Percentiles rank a stretch among this genome's conserved stretches.
These are phyloP conservation scores for Solenopsis invicta DNA, from an alignment of 1,140 invertebrate genomes.

Conservation along the genomic window DNA sequence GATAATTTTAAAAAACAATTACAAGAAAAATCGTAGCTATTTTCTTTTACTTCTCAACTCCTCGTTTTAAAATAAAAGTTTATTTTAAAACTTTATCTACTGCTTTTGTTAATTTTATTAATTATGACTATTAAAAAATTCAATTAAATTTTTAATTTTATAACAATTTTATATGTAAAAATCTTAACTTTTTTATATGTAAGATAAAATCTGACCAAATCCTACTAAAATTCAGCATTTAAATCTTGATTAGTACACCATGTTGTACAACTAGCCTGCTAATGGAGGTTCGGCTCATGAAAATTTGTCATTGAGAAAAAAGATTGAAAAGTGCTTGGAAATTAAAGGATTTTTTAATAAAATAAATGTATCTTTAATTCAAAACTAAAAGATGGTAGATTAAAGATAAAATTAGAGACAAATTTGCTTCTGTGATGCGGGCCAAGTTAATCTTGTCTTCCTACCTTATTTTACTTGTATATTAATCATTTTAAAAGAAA, in stretches of 20 bases:
- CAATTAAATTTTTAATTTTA: not conserved
- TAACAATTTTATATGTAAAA: not conserved
- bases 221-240: not conserved
- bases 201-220: not conserved
- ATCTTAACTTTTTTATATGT: not conserved
- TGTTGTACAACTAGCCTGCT: not conserved
- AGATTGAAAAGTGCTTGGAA: not conserved
- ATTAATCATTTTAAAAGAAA: not conserved
- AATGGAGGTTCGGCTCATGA: no score
- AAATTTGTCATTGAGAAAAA: not conserved
- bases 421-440: not conserved
- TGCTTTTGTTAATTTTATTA: not conserved
- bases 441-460: not conserved
- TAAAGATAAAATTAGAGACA: not conserved
- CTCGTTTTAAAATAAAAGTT: not conserved
- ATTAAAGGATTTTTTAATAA: not conserved
- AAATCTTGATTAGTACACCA: not conserved
- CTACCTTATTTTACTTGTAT: not conserved
- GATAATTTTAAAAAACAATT: no score
- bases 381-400: not conserved
- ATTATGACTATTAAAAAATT: not conserved
- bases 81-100: not conserved
- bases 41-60: no score
- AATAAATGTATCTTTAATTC: not conserved
- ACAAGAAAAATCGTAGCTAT: no score